Percentiles rank a stretch among this genome's conserved stretches.
Conservation (phyloP, 2,888 invertebrate species). For the Myopa tessellatipennis region DNA sequence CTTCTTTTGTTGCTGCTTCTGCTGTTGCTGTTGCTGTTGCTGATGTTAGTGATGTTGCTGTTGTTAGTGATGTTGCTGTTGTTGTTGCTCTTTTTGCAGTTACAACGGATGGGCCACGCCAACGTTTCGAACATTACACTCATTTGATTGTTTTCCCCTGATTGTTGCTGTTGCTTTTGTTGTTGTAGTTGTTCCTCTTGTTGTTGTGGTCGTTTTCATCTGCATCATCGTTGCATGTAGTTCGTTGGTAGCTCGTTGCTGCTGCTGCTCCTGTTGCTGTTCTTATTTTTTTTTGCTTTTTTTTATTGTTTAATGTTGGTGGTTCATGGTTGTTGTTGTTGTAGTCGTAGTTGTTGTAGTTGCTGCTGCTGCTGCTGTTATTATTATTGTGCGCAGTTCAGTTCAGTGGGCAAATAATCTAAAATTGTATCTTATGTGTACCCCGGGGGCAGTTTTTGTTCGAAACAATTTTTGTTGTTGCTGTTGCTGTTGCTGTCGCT, state of each 20-base stretch:
- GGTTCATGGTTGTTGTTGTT: neutral
- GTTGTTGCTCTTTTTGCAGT: conserved; percentile 41
- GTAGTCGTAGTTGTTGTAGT: conserved; percentile 2
- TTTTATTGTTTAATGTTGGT: too few relatives aligned
- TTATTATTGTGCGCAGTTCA: conserved; percentile 60
- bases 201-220: conserved; percentile 35
- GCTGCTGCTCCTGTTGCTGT: conserved; percentile 36
- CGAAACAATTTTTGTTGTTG: conserved; percentile 27
- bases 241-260: conserved; percentile 45
- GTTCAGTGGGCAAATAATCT: conserved; percentile 60
- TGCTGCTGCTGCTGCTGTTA: conserved; percentile 44
- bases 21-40: conserved; percentile 31
- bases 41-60: neutral
- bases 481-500: conserved; percentile 1
- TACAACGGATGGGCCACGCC: neutral
- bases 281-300: neutral
- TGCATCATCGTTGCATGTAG: neutral
- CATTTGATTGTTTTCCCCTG: conserved; percentile 31
- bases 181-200: conserved; percentile 27
- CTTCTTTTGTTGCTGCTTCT: conserved; percentile 12
- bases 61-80: conserved; percentile 12
- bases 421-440: conserved; percentile 67
- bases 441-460: conserved; percentile 59
- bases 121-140: conserved; percentile 26
- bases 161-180: conserved; percentile 32